Conservation (phyloP, 2,797 vertebrate species). For the Oreochromis grahami region DNA sequence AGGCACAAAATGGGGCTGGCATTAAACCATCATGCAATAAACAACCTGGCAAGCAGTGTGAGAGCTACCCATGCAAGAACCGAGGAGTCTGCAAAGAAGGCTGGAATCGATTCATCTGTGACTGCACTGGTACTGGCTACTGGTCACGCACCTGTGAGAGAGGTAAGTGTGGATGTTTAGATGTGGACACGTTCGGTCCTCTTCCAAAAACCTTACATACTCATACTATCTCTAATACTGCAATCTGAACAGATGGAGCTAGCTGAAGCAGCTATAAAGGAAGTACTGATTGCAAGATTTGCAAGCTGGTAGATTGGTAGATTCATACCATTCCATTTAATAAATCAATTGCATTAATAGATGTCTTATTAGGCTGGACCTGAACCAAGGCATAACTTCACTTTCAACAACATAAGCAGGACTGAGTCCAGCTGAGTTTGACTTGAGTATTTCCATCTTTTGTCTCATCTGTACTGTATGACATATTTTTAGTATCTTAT, state of each 20-base stretch:
- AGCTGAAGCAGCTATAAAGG: neutral
- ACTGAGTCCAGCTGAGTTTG: neutral
- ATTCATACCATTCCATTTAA: neutral
- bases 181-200: neutral
- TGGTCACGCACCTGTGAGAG: slow-evolving; percentile 97
- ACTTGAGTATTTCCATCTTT: neutral
- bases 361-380: neutral
- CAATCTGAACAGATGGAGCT: neutral
- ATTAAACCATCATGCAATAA: slow-evolving; percentile 96
- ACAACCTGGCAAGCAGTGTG: slow-evolving; percentile 89
- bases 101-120: slow-evolving; percentile 98
- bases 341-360: neutral
- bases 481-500: neutral
- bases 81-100: slow-evolving; percentile 93
- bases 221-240: neutral
- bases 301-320: neutral
- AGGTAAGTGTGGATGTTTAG: slow-evolving; percentile 72
- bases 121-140: slow-evolving; percentile 94
- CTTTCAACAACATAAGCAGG: neutral
- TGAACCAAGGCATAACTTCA: neutral
- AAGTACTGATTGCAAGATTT: neutral
- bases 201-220: neutral
- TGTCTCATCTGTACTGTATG: neutral
- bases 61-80: slow-evolving; percentile 96
- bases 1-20: slow-evolving; percentile 91